Evolutionary conservation across 2,113 vertebrate genomes (phyloP).

Genomic region (Phrynocephalus versicolor): DNA sequence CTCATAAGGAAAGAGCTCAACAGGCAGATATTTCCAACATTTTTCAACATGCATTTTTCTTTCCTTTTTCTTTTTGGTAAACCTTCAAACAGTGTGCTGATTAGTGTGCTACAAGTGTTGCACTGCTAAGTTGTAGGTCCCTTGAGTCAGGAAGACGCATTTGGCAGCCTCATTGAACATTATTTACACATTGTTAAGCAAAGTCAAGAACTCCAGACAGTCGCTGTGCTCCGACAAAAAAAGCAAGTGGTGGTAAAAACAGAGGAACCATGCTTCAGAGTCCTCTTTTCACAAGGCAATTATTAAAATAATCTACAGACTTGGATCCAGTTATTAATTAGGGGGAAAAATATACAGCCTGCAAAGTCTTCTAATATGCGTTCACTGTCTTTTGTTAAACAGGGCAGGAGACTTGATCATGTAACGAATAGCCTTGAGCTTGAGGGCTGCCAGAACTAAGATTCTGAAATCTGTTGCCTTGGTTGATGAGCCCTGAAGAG

Average conservation of each 20-base stretch:
- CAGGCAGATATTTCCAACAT: background rate
- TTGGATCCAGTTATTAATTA: slow-evolving; percentile 52
- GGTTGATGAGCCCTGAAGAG: slow-evolving; percentile 59
- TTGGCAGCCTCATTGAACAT: slow-evolving; percentile 31
- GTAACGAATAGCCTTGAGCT: slow-evolving; percentile 54
- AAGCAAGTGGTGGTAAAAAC: slow-evolving; percentile 47
- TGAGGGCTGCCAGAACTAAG: slow-evolving; percentile 29
- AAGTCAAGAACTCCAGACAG: slow-evolving; percentile 54
- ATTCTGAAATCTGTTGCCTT: slow-evolving; percentile 46
- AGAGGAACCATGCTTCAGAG: slow-evolving; percentile 54
- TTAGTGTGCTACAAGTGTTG: slow-evolving; percentile 31
- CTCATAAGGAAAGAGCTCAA: background rate
- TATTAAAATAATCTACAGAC: slow-evolving; percentile 59
- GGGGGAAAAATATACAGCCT: background rate
- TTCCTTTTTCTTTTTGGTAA: slow-evolving; percentile 34
- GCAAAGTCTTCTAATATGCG: slow-evolving; percentile 16
- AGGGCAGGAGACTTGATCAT: slow-evolving; percentile 23
- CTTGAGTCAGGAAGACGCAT: slow-evolving; percentile 22
- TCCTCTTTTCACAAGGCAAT: slow-evolving; percentile 57
- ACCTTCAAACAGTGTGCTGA: slow-evolving; percentile 53
- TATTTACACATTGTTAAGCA: slow-evolving; percentile 45
- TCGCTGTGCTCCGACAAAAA: slow-evolving; percentile 29
- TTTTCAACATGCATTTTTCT: slow-evolving; percentile 30
- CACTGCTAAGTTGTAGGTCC: slow-evolving; percentile 21
- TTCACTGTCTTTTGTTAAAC: slow-evolving; percentile 27